phyloP scores from a whole-genome alignment of 2,888 invertebrate species.

The Megaustenia siamemsis region DNA sequence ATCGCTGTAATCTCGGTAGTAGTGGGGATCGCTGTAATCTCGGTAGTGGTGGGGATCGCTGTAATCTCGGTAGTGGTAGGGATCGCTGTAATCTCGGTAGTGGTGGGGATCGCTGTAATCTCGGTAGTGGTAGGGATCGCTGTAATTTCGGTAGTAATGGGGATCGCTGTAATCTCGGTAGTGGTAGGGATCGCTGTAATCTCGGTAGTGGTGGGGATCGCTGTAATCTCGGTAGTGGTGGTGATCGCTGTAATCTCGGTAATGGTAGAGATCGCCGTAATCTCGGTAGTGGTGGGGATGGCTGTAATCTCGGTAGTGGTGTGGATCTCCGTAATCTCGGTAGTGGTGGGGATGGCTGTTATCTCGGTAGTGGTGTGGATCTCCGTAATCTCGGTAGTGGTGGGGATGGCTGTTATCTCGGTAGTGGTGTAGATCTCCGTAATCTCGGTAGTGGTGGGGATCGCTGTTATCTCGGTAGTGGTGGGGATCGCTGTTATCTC shows the following conservation, averaged over 20 bases:
- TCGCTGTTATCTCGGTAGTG: too few species aligned
- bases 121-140: not conserved
- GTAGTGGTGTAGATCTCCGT: too few species aligned
- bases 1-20: conserved; percentile 9
- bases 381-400: too few species aligned
- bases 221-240: not conserved
- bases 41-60: conserved; percentile 6
- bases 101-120: not conserved
- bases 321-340: not conserved
- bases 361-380: too few species aligned
- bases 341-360: not conserved
- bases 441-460: too few species aligned
- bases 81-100: conserved; percentile 4
- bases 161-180: not conserved
- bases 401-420: too few species aligned
- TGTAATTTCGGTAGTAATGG: not conserved
- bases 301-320: conserved; percentile 15
- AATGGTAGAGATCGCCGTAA: too few species aligned
- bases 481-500: too few species aligned
- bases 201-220: not conserved
- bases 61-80: conserved; percentile 19
- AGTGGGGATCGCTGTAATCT: conserved; percentile 1
- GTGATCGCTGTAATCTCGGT: too few species aligned
- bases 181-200: conserved; percentile 21
- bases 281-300: conserved; percentile 2